phyloP scores from a whole-genome alignment of 2,888 invertebrate genomes.

The Oscheius sp. region DNA sequence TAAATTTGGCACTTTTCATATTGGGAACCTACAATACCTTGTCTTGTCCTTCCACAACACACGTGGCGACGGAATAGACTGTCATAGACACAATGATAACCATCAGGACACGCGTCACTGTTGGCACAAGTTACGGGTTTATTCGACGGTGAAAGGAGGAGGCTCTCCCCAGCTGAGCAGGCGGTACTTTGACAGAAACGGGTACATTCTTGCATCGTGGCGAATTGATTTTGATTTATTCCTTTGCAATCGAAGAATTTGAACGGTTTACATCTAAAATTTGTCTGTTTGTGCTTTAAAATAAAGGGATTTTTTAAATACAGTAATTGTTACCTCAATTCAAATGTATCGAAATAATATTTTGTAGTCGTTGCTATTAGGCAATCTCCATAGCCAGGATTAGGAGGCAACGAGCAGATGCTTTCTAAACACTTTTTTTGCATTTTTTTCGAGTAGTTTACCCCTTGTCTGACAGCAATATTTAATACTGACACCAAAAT shows the following conservation, averaged over 20 bases:
- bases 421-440: neutral
- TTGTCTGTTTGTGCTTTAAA: neutral
- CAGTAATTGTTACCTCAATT: slow-evolving; percentile 41
- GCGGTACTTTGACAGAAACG: slow-evolving; percentile 56
- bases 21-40: slow-evolving; percentile 24
- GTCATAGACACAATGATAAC: slow-evolving; percentile 54
- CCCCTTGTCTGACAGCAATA: slow-evolving; percentile 57
- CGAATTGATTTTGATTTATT: slow-evolving; percentile 53
- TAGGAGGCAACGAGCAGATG: slow-evolving; percentile 55
- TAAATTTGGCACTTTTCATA: too few relatives aligned
- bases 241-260: slow-evolving; percentile 48
- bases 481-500: slow-evolving; percentile 47
- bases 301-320: neutral
- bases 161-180: slow-evolving; percentile 48
- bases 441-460: neutral
- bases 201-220: slow-evolving; percentile 45
- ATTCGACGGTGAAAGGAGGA: slow-evolving; percentile 47
- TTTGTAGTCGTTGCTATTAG: slow-evolving; percentile 43
- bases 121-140: slow-evolving; percentile 44
- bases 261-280: slow-evolving; percentile 54
- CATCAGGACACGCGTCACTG: slow-evolving; percentile 42
- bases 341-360: slow-evolving; percentile 53
- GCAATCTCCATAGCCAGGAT: slow-evolving; percentile 58
- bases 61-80: slow-evolving; percentile 52
- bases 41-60: slow-evolving; percentile 46